Base-by-base conservation (phyloP, 2,888 invertebrate genomes). In the Eristalis intricaria region DNA sequence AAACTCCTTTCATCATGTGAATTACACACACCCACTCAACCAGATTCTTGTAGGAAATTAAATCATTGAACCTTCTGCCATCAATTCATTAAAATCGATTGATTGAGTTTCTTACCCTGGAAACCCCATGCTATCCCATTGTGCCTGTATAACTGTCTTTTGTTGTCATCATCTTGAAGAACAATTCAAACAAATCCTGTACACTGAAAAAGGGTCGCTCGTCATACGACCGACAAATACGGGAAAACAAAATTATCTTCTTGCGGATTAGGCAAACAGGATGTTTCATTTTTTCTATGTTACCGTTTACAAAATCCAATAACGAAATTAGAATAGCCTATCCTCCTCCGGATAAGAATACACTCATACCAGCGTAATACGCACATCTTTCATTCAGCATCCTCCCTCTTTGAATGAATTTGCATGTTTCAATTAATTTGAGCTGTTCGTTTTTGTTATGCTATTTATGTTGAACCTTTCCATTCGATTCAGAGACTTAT, bases 341-440 rank as follows among this genome's bases (percentile, higher is more conserved):
- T 56, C 22, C 38, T 32, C 38, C 63, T 26, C 8, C n/a, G 38
- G 26, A 26, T 19, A 13, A 19, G n/a, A 40, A 43, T 26, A 65
- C 13, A 11, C 60, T 58, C 26, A 61, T 58, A 58, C 58, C 32
- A 35, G 23, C 22, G 23, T 56, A 58, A 38, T 19, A 13, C 26
- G 40, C 68, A 23, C 76, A 76, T 66, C 60, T 66, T 43, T 15
- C 26, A 29, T 26, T 22, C 50, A 22, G 22, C 40, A 23, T 38
- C 29, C 38, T 15, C 40, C 8, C n/a, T 58, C 26, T n/a, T 0
- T 35, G 38, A 58, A 64, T 74, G 63, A 63, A 50, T 60, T 78
- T 69, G 69, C 74, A 74, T 79, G 78, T 70, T 84, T 84, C 79
- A 74, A 84, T 84, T 84, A 79, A 84, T 84, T 74, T 70, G 60